phyloP scores from a whole-genome alignment of 2,797 vertebrate species.

The Onychomys arenicola region DNA sequence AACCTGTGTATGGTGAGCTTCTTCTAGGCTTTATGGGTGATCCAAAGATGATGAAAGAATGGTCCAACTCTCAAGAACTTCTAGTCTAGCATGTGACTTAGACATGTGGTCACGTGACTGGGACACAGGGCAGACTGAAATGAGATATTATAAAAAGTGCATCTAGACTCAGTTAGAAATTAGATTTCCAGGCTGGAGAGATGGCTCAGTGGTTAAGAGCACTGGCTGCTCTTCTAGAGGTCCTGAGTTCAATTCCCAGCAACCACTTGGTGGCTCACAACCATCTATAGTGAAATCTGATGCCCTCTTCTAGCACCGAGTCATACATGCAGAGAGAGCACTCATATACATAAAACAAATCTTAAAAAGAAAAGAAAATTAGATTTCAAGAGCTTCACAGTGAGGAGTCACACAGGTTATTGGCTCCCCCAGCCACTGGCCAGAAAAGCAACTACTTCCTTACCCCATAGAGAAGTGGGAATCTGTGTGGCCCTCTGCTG shows the following conservation, averaged over 20 bases:
- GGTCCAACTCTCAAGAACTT: neutral
- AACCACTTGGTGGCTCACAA: neutral
- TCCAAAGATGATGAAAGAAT: constrained; percentile 26
- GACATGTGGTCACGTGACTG: neutral
- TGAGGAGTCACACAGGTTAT: neutral
- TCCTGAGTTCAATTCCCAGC: neutral
- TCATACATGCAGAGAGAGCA: neutral
- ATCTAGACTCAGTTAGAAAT: neutral
- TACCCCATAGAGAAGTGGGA: neutral
- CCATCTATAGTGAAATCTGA: neutral
- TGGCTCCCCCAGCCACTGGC: neutral
- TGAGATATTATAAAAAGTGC: neutral
- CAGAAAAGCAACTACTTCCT: neutral
- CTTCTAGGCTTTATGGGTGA: neutral
- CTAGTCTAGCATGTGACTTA: neutral
- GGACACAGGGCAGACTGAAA: constrained; percentile 2
- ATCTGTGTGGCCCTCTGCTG: neutral
- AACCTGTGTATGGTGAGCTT: neutral
- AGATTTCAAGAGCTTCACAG: neutral
- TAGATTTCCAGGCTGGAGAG: neutral
- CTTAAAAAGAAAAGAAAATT: neutral
- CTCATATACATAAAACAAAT: neutral
- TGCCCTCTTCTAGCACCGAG: neutral
- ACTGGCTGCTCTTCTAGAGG: neutral
- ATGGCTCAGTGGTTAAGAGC: neutral